Conservation (phyloP, 2,888 invertebrate species). For the Rosalia funebris region DNA sequence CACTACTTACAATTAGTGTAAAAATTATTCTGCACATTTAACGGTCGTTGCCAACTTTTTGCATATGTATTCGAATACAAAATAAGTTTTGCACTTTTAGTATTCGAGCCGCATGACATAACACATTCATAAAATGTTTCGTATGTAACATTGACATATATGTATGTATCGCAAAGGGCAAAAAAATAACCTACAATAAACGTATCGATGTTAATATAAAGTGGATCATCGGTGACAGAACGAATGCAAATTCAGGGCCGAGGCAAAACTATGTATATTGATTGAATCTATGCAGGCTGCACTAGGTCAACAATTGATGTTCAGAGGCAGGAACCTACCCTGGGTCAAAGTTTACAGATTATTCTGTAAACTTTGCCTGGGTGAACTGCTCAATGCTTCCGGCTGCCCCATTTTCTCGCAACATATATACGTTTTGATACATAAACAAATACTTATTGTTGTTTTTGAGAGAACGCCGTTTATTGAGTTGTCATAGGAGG, state of each 20-base stretch:
- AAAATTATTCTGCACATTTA: too few species aligned
- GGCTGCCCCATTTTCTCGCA: background rate
- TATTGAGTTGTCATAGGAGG: background rate
- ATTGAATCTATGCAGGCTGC: background rate
- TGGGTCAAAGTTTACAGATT: too few species aligned
- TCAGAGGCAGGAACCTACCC: background rate
- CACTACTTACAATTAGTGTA: too few species aligned
- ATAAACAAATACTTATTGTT: background rate
- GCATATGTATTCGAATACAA: too few species aligned
- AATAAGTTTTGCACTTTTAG: too few species aligned
- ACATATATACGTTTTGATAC: background rate
- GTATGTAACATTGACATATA: too few species aligned
- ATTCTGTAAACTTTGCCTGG: too few species aligned
- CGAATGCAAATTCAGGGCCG: conserved; percentile 36
- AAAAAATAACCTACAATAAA: too few species aligned
- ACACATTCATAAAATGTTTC: too few species aligned
- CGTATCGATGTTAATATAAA: conserved; percentile 10
- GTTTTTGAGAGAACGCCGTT: background rate
- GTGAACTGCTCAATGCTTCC: background rate
- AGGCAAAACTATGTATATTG: background rate
- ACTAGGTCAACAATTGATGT: background rate
- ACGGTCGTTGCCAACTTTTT: too few species aligned
- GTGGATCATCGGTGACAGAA: conserved; percentile 14
- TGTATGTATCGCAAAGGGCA: too few species aligned
- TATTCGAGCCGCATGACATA: too few species aligned